Percentiles rank a stretch among this genome's conserved stretches.
phyloP scores from a whole-genome alignment of 37 sponge, comb jelly and placozoan genomes.

The Oopsacas minuta region DNA sequence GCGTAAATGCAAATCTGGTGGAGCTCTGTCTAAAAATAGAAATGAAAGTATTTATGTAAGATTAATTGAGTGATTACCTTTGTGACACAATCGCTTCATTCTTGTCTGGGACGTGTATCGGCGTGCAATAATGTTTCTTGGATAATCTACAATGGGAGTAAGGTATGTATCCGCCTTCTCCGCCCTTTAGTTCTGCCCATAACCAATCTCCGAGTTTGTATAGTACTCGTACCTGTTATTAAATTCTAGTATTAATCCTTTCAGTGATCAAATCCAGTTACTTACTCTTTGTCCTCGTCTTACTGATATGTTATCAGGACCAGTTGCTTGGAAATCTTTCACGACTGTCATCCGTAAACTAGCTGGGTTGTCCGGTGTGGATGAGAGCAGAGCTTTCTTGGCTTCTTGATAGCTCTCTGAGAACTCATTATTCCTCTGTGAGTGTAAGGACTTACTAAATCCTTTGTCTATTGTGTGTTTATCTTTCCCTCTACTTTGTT shows the following conservation, averaged over 20 bases:
- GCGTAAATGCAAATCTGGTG: neutral
- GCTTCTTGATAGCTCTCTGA: neutral
- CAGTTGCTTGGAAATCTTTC: neutral
- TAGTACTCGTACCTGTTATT: neutral
- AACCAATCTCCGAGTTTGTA: constrained; percentile 8
- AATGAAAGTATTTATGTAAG: too few species aligned
- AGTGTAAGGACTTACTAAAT: neutral
- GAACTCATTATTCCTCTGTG: neutral
- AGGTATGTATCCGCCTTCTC: neutral
- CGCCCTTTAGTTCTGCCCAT: neutral
- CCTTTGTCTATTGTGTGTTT: neutral
- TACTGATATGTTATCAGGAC: neutral
- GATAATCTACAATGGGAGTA: neutral
- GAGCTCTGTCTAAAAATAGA: too few species aligned
- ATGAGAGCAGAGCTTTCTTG: constrained; percentile 11
- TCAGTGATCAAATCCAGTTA: too few species aligned
- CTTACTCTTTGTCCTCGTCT: neutral
- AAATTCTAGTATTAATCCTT: too few species aligned
- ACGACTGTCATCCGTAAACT: neutral
- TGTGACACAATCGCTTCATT: neutral
- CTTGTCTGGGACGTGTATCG: neutral
- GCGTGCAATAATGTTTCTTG: neutral
- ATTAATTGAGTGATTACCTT: too few species aligned
- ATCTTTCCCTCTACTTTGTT: neutral
- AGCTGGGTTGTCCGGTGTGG: constrained; percentile 6